Percentiles rank a stretch among this genome's conserved stretches.
Conservation (phyloP, 1,140 invertebrate species). For the Drosophila setifemur region DNA sequence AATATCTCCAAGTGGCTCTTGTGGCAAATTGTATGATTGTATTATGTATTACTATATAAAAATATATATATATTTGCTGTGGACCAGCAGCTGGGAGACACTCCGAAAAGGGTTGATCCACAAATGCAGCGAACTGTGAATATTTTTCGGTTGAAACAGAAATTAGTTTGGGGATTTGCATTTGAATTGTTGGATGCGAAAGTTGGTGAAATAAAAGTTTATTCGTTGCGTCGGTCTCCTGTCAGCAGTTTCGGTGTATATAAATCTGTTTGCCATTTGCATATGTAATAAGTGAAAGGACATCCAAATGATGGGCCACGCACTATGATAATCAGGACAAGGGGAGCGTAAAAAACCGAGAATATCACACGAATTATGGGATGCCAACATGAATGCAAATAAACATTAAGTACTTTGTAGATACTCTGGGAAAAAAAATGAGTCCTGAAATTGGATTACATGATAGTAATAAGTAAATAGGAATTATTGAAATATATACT, state of each 20-base stretch:
- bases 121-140: slow-evolving; percentile 67
- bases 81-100: slow-evolving; percentile 44
- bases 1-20: slow-evolving; percentile 77
- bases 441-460: not conserved
- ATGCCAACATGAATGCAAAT: slow-evolving; percentile 41
- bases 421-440: not conserved
- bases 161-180: slow-evolving; percentile 81
- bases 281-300: slow-evolving; percentile 68
- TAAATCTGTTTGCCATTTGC: slow-evolving; percentile 75
- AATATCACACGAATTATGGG: slow-evolving; percentile 46
- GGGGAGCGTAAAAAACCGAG: slow-evolving; percentile 11
- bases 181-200: slow-evolving; percentile 57
- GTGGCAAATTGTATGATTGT: slow-evolving; percentile 47
- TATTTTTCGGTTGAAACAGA: slow-evolving; percentile 63
- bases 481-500: too few relatives aligned
- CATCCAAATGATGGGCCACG: slow-evolving; percentile 33
- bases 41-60: slow-evolving; percentile 23
- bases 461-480: too few relatives aligned
- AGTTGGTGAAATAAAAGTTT: slow-evolving; percentile 61
- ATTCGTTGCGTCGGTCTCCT: slow-evolving; percentile 17
- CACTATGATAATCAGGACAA: slow-evolving; percentile 60
- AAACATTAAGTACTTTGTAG: not conserved
- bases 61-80: slow-evolving; percentile 36
- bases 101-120: slow-evolving; percentile 47
- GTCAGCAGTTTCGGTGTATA: slow-evolving; percentile 34